phyloP scores from a whole-genome alignment of 1,140 invertebrate genomes.

The Protaetia brevitarsis region DNA sequence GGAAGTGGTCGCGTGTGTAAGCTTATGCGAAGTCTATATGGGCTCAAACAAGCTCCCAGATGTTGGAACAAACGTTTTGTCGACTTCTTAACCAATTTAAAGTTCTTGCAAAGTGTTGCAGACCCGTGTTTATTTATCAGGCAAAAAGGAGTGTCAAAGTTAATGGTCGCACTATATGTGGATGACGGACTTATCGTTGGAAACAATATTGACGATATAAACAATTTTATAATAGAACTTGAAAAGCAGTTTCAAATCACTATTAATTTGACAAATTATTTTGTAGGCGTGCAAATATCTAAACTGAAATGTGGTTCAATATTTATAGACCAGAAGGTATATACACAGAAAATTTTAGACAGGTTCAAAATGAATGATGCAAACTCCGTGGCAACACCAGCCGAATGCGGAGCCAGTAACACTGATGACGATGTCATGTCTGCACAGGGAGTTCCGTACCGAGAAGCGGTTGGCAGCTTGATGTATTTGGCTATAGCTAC shows the following conservation, averaged over 20 bases:
- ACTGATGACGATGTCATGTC: conserved; percentile 24
- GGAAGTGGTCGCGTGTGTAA: too few species aligned
- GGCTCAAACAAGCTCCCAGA: too few species aligned
- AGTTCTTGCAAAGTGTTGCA: too few species aligned
- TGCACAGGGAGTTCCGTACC: conserved; percentile 3
- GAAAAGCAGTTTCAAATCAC: conserved; percentile 28
- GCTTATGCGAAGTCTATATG: too few species aligned
- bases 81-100: too few species aligned
- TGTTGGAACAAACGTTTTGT: too few species aligned
- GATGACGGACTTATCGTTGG: background rate
- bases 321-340: conserved; percentile 24
- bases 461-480: conserved; percentile 18
- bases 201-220: conserved; percentile 9
- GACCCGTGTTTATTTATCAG: too few species aligned
- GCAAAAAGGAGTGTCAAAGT: too few species aligned
- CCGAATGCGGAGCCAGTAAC: conserved; percentile 21
- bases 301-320: background rate
- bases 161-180: too few species aligned
- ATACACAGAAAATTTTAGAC: too few species aligned
- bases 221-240: conserved; percentile 20
- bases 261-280: conserved; percentile 21
- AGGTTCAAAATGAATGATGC: conserved; percentile 31
- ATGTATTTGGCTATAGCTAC: conserved; percentile 18
- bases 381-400: conserved; percentile 31
- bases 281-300: conserved; percentile 27